Conservation (phyloP, 2,888 invertebrate genomes). For the Elysia crispata region DNA sequence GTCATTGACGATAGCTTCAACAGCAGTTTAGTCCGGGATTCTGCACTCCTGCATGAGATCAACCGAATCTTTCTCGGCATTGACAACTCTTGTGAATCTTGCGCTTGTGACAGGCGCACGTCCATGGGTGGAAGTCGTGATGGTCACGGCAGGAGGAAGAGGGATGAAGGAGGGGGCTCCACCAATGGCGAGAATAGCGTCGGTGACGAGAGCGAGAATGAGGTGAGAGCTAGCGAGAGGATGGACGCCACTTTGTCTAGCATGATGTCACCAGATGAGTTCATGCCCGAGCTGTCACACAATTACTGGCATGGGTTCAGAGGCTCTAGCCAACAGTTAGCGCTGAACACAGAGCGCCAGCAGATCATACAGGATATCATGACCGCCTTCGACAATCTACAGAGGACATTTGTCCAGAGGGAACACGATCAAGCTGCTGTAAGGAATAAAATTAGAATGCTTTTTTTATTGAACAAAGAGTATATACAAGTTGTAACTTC, state of each 20-base stretch:
- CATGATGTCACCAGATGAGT: constrained; percentile 42
- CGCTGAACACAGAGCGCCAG: constrained; percentile 36
- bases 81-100: constrained; percentile 48
- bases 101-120: constrained; percentile 34
- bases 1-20: constrained; percentile 44
- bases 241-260: constrained; percentile 14
- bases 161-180: not conserved
- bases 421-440: constrained; percentile 37
- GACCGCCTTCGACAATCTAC: constrained; percentile 44
- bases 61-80: constrained; percentile 50
- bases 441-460: too few species aligned
- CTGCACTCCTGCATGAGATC: constrained; percentile 42
- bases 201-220: not conserved
- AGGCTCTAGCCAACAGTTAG: not conserved
- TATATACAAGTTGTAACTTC: too few species aligned
- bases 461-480: too few species aligned
- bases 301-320: constrained; percentile 48
- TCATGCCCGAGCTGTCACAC: constrained; percentile 43
- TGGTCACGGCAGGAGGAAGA: not conserved
- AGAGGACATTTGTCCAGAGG: constrained; percentile 28
- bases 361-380: constrained; percentile 43
- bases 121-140: too few species aligned
- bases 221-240: not conserved
- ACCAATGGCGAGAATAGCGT: not conserved
- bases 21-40: constrained; percentile 36